Evolutionary conservation across 2,113 vertebrate species (phyloP).

Genomic region (Seriola dumerili): DNA sequence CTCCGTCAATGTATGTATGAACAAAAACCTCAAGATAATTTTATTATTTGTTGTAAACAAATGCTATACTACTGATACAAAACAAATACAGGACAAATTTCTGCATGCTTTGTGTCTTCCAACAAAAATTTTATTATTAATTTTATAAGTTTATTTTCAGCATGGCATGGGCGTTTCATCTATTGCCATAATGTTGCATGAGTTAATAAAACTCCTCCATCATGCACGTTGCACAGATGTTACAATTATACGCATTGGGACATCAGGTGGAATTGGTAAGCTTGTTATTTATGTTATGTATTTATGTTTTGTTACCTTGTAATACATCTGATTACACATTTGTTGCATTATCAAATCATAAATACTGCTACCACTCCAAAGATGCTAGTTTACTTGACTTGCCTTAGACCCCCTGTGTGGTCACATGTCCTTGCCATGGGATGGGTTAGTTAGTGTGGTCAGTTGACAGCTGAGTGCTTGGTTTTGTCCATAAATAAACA

Average conservation of each 20-base stretch:
- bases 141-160: conserved; percentile 81
- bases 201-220: conserved; percentile 79
- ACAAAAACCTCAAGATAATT: neutral
- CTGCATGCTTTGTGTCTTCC: neutral
- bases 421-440: too few relatives aligned
- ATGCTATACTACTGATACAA: neutral
- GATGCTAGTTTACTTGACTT: too few relatives aligned
- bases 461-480: neutral
- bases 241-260: conserved; percentile 75
- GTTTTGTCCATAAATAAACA: neutral
- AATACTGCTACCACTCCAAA: too few relatives aligned
- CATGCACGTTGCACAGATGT: conserved; percentile 73
- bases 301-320: too few relatives aligned
- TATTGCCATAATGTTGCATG: conserved; percentile 77
- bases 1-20: conserved; percentile 91
- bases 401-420: too few relatives aligned
- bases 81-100: neutral
- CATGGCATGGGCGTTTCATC: conserved; percentile 95
- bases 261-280: conserved; percentile 77
- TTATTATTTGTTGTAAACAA: neutral
- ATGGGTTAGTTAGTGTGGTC: too few relatives aligned
- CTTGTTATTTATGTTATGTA: neutral
- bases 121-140: neutral
- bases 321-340: neutral
- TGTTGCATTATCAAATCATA: neutral